phyloP scores from a whole-genome alignment of 2,113 vertebrate genomes.

The Phycodurus eques region DNA sequence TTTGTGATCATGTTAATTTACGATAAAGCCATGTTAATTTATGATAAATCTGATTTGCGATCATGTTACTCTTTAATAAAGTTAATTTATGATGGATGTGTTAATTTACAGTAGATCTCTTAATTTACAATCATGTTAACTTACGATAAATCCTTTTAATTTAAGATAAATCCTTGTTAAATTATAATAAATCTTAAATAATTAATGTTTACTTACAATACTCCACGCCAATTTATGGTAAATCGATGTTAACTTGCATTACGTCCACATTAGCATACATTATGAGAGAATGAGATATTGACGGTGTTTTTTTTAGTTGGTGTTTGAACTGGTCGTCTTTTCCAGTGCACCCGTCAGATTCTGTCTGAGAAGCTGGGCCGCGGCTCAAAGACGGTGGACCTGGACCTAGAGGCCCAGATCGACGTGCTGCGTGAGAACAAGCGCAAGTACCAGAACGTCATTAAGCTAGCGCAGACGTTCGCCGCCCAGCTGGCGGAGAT shows the following conservation, averaged over 20 bases:
- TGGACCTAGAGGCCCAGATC: conserved; percentile 95
- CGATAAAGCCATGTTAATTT: too few relatives aligned
- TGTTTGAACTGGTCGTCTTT: conserved; percentile 1
- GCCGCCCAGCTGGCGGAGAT: conserved; percentile 89
- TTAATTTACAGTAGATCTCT: too few relatives aligned
- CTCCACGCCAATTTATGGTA: too few relatives aligned
- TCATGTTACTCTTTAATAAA: too few relatives aligned
- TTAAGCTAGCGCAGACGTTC: conserved; percentile 88
- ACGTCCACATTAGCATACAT: not conserved
- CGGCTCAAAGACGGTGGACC: conserved; percentile 95
- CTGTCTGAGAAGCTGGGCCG: conserved; percentile 95
- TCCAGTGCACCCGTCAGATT: conserved; percentile 94
- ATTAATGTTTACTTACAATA: too few relatives aligned
- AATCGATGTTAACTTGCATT: not conserved
- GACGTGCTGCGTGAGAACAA: conserved; percentile 94
- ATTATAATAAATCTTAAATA: too few relatives aligned
- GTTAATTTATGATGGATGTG: too few relatives aligned
- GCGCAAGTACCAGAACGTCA: conserved; percentile 91
- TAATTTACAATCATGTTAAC: too few relatives aligned
- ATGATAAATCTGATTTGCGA: too few relatives aligned
- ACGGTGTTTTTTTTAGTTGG: not conserved
- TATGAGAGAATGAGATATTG: not conserved
- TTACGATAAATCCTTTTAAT: too few relatives aligned
- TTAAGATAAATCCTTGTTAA: too few relatives aligned
- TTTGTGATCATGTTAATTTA: too few relatives aligned